Percentiles rank a stretch among this genome's conserved stretches.
Conservation (phyloP, 2,888 invertebrate genomes). For the Chymomyza caudatula region DNA sequence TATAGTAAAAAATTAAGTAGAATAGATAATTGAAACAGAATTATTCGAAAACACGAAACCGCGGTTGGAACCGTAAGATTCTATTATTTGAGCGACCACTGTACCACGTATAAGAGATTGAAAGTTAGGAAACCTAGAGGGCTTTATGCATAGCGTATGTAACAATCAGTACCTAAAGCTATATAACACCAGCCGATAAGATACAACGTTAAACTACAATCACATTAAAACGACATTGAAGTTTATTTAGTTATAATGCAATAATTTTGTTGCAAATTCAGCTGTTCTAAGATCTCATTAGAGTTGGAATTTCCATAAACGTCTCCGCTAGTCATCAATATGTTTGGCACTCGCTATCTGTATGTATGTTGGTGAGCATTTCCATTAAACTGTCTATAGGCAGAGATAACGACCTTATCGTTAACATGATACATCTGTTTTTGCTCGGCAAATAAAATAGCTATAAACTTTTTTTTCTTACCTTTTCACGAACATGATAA, state of each 20-base stretch:
- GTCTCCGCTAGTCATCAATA: neutral
- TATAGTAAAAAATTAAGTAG: no score
- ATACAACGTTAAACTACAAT: neutral
- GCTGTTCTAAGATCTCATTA: neutral
- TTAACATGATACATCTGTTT: constrained; percentile 62
- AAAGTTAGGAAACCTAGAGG: neutral
- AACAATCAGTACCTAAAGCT: neutral
- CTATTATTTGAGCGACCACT: no score
- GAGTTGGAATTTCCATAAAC: neutral
- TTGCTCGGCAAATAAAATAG: neutral
- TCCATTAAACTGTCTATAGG: constrained; percentile 44
- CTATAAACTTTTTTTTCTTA: neutral
- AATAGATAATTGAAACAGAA: no score
- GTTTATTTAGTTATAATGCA: neutral
- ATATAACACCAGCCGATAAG: neutral
- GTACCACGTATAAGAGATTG: neutral
- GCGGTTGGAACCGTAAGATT: no score
- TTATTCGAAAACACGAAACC: no score
- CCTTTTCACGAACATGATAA: constrained; percentile 6
- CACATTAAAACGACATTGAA: neutral
- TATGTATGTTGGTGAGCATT: neutral
- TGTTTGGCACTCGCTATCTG: neutral
- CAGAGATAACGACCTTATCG: constrained; percentile 57
- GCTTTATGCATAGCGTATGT: neutral
- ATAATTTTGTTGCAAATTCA: neutral